Evolutionary conservation across 2,113 vertebrate species (phyloP), one percentile per base, ranked within the genome.

Genomic region (Brevimyrus niger): DNA sequence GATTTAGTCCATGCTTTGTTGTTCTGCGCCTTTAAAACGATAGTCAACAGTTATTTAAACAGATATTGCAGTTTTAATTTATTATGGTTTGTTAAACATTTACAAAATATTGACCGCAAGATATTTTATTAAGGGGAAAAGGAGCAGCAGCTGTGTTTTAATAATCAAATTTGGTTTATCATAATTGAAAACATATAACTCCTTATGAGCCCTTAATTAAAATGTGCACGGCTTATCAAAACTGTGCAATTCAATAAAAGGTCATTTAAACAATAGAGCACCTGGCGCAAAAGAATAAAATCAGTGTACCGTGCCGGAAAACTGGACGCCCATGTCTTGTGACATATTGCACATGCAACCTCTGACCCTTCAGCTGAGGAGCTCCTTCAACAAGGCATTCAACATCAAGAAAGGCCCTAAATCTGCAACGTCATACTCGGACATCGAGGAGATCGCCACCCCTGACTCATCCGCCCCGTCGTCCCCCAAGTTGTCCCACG

Each of bases 341-440:
- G 35, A 80, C 35, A 15, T 38, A 80, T 15, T 38, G 35, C 10
- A 47, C 8, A 9, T 47, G 44, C n/a, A 1, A 84, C 21, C 31
- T 88, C 13, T 76, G 1, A 10, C 17, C 61, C 1, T 90, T 38
- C 91, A 99, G 98, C 93, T 99, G 21, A 97, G 98, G 85, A 99
- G 98, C 92, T 99, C 98, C 91, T 99, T 99, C 95, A 99, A 99
- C 94, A 99, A 98, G 92, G 98, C 98, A 87, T 99, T 99, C 93
- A 99, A 96, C 89, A 97, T 97, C 93, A 99, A 99, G 94, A 99
- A 99, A 92, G 97, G 97, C 3, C 95, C 97, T 51, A 99, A 99
- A 94, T 94, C 96, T 0, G 94, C 96, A 0, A 97, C 96, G 0
- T 97, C 98, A 0, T 99, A 99, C 89, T 98, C 98, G 0, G 98